Evolutionary conservation across 2,113 vertebrate species (phyloP).

Genomic region (Athene cunicularia): DNA sequence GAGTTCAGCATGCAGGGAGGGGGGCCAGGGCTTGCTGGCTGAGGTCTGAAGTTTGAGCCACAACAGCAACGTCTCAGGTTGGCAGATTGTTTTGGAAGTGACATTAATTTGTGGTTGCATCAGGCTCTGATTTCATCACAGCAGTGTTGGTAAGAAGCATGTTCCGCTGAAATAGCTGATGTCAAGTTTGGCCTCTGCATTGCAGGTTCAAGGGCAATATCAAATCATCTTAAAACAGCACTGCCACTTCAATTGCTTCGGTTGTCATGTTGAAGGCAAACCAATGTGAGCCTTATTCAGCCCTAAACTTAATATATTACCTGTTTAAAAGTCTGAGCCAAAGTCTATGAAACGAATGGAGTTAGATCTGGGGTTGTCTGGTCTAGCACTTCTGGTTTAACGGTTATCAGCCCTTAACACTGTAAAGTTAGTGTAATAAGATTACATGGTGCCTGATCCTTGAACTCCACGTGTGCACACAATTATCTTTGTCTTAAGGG

Average conservation of each 20-base stretch:
- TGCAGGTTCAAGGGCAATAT: neutral
- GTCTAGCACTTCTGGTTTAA: fast-evolving
- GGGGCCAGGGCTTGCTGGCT: too few relatives aligned
- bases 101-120: neutral
- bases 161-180: neutral
- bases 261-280: neutral
- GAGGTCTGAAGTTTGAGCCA: too few relatives aligned
- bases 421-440: neutral
- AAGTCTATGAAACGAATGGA: neutral
- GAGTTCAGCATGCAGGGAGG: neutral
- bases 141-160: neutral
- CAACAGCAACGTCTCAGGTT: neutral
- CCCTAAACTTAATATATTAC: neutral
- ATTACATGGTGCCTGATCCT: neutral
- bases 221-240: neutral
- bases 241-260: neutral
- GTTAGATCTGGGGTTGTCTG: neutral
- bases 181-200: neutral
- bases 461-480: neutral
- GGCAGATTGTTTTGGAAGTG: neutral
- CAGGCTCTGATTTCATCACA: neutral
- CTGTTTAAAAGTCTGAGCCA: neutral
- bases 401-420: neutral
- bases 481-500: neutral
- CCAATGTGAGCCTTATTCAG: neutral